These are phyloP conservation scores for Scortum barcoo DNA, from an alignment of 2,113 vertebrate genomes.

Conservation along the genomic window DNA sequence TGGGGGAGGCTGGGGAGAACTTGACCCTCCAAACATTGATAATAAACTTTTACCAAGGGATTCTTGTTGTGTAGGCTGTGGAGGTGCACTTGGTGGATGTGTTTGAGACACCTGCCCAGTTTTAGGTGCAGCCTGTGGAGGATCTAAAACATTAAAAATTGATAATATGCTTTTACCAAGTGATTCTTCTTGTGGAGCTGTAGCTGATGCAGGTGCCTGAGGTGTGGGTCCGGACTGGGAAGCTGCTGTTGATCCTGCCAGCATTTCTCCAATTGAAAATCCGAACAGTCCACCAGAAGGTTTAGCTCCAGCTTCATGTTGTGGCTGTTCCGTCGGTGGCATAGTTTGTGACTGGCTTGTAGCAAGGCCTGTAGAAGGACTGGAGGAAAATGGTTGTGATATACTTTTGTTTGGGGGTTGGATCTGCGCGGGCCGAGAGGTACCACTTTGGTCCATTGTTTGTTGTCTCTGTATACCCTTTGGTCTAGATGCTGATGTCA, in stretches of 20 bases:
- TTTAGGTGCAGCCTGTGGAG: conserved; percentile 65
- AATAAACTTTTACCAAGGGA: conserved; percentile 71
- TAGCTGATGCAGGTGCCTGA: conserved; percentile 41
- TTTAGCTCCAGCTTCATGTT: conserved; percentile 77
- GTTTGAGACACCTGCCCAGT: conserved; percentile 46
- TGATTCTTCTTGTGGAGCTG: conserved; percentile 74
- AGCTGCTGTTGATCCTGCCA: conserved; percentile 68
- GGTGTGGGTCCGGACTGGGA: conserved; percentile 32
- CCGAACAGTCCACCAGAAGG: conserved; percentile 81
- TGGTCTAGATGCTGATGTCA: conserved; percentile 55
- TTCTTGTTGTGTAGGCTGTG: conserved; percentile 68
- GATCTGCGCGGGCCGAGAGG: conserved; percentile 36
- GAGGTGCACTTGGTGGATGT: conserved; percentile 36
- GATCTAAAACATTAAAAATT: conserved; percentile 74
- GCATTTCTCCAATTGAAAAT: conserved; percentile 86
- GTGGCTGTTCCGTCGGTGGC: conserved; percentile 66
- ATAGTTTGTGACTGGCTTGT: conserved; percentile 60
- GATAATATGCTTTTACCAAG: conserved; percentile 80
- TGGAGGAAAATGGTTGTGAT: conserved; percentile 63
- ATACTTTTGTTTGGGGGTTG: conserved; percentile 64
- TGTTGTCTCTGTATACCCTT: conserved; percentile 76
- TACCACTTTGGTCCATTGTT: conserved; percentile 67
- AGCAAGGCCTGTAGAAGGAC: conserved; percentile 26
- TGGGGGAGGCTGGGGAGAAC: conserved; percentile 46
- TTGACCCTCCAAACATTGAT: conserved; percentile 75